Base-by-base conservation (phyloP, 2,797 vertebrate species). In the Enteromius anoplus region DNA sequence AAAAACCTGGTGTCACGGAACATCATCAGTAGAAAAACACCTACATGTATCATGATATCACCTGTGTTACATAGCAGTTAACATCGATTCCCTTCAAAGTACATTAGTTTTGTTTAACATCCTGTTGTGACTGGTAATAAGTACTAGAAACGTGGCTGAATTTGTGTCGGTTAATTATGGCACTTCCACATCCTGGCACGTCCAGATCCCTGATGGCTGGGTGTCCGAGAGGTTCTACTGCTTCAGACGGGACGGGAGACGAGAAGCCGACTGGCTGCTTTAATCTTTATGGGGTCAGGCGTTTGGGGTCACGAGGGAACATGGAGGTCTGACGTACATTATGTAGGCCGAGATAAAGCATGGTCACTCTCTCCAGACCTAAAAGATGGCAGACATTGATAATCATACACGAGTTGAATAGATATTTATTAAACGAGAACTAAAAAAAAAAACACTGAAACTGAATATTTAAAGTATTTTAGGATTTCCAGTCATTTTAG, bases 341-440 rank as follows among this genome's bases (percentile, higher is more conserved):
- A 93, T 98, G 97, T 81, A 99, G 90, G 40, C 98, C 98, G 42
- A 99, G 93, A 90, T 97, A 99, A 87, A 99, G 93, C 98, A 99
- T 99, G 85, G 97, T 98, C 29, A 99, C 98, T 91, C 98, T 95
- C 93, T 99, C 98, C 92, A 99, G 92, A 82, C 98, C 98, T 99
- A 87, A 4, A 68, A 29, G 12, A 45, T 65, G 68, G 26, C 42
- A 85, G 0, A 26, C 65, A 19, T 32, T 71, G 8, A 58, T 58
- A 23, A 72, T 81, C 19, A 23, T 17, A 12, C 51, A 62, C 12
- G 37, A 42, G 47, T 29, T 11, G 40, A 10, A 60, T 8, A 37
- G 10, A 58, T 32, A 29, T 79, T 55, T 68, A 26, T 7, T 11
- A 26, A 53, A 26, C 2, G 4, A 77, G 29, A 32, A 11, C 17